These are phyloP conservation scores for Odontothrips loti DNA, from an alignment of 2,888 invertebrate genomes.

Conservation along the genomic window DNA sequence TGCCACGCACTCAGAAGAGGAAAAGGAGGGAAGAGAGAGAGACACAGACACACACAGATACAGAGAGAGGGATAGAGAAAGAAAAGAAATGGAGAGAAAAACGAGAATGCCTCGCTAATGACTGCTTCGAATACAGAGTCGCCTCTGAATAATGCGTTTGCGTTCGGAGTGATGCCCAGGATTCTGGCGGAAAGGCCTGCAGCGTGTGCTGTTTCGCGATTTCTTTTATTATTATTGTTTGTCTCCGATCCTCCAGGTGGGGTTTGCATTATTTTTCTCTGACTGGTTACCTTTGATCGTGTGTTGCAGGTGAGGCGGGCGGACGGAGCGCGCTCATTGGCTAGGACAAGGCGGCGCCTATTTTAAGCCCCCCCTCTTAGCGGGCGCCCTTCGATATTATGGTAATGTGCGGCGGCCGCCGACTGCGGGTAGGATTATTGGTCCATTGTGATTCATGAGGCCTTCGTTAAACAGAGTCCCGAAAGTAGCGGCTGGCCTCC, in stretches of 20 bases:
- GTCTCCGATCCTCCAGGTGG: too few relatives aligned
- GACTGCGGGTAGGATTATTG: neutral
- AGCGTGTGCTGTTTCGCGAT: too few relatives aligned
- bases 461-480: neutral
- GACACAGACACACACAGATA: neutral
- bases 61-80: neutral
- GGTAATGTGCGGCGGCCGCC: neutral
- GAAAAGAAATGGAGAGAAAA: neutral
- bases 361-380: too few relatives aligned
- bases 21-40: neutral
- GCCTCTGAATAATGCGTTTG: neutral
- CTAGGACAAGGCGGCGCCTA: too few relatives aligned
- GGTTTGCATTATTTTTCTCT: too few relatives aligned
- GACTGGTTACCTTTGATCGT: too few relatives aligned
- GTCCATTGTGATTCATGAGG: slow-evolving; percentile 2
- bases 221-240: too few relatives aligned
- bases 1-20: too few relatives aligned
- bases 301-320: too few relatives aligned
- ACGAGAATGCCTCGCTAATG: neutral
- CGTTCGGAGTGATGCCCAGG: too few relatives aligned
- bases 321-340: too few relatives aligned
- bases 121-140: neutral
- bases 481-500: neutral
- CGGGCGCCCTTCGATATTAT: neutral
- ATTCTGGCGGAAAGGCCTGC: too few relatives aligned